A percentile compares a stretch with the other conserved stretches of the same genome.
Evolutionary conservation across 2,113 vertebrate genomes (phyloP).

Genomic region (Blennius ocellaris): DNA sequence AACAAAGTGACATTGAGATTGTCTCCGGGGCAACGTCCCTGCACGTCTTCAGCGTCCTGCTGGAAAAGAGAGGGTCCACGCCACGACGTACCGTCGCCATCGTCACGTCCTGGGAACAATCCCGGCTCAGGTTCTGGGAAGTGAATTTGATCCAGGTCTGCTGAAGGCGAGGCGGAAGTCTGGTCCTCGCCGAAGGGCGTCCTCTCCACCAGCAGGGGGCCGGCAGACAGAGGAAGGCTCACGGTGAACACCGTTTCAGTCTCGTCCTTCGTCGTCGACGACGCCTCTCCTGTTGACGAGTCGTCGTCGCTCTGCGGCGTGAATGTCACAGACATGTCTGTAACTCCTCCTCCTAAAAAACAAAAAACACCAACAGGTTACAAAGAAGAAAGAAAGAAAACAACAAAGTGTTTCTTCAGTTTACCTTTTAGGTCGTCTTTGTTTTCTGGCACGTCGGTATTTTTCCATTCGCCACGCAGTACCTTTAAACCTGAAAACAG

Average conservation of each 20-base stretch:
- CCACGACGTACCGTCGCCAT: background rate
- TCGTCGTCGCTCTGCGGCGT: background rate
- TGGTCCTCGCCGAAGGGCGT: constrained; percentile 42
- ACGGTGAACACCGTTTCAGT: constrained; percentile 70
- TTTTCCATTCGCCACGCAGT: constrained; percentile 27
- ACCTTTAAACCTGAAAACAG: constrained; percentile 60
- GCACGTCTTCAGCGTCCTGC: background rate
- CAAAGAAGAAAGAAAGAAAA: constrained; percentile 3
- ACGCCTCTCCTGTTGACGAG: background rate
- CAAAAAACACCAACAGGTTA: background rate
- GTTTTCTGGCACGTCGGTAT: constrained; percentile 3
- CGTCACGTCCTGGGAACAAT: background rate
- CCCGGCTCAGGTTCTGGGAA: background rate
- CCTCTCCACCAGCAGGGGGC: constrained; percentile 70
- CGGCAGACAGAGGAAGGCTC: constrained; percentile 65
- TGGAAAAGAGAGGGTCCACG: constrained; percentile 6
- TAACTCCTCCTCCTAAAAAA: constrained; percentile 34
- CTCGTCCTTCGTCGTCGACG: background rate
- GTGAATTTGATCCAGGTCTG: background rate
- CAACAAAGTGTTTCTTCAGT: background rate
- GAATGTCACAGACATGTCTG: background rate
- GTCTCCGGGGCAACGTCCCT: background rate
- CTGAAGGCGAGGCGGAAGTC: background rate
- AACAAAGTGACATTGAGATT: background rate
- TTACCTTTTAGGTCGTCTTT: constrained; percentile 41